phyloP scores from a whole-genome alignment of 2,888 invertebrate species.

The Palloptera scutellata region DNA sequence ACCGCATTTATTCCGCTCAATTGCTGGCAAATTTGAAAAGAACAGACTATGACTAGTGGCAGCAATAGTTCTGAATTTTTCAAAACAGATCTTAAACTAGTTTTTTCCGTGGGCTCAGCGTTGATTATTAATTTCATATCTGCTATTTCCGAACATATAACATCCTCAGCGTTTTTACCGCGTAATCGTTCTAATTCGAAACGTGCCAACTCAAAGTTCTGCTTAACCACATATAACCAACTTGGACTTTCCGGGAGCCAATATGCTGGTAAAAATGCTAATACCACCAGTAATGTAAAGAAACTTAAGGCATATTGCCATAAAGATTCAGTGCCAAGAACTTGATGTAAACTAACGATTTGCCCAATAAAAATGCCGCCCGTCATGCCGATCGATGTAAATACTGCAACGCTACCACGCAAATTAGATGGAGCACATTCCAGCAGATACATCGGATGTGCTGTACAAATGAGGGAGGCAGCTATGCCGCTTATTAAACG shows the following conservation, averaged over 20 bases:
- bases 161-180: conserved; percentile 29
- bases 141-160: conserved; percentile 68
- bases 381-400: conserved; percentile 70
- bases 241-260: conserved; percentile 88
- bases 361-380: conserved; percentile 57
- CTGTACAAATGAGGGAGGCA: conserved; percentile 81
- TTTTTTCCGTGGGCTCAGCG: conserved; percentile 58
- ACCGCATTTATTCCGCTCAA: conserved; percentile 89
- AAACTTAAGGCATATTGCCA: conserved; percentile 82
- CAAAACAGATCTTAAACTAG: conserved; percentile 71
- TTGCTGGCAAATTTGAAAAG: conserved; percentile 81
- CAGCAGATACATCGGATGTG: conserved; percentile 88
- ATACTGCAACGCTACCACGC: conserved; percentile 82
- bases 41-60: conserved; percentile 78
- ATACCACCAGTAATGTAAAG: conserved; percentile 73
- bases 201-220: conserved; percentile 70
- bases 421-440: conserved; percentile 81
- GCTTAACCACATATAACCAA: conserved; percentile 76
- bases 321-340: conserved; percentile 68
- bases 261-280: conserved; percentile 71
- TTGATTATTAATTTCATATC: conserved; percentile 66
- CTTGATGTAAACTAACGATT: conserved; percentile 50
- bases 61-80: conserved; percentile 68
- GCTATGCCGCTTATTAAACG: conserved; percentile 79
- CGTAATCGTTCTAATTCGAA: conserved; percentile 44